Percentiles rank a stretch among this genome's conserved stretches.
Evolutionary conservation across 2,113 vertebrate genomes (phyloP).

Genomic region (Maylandia zebra): DNA sequence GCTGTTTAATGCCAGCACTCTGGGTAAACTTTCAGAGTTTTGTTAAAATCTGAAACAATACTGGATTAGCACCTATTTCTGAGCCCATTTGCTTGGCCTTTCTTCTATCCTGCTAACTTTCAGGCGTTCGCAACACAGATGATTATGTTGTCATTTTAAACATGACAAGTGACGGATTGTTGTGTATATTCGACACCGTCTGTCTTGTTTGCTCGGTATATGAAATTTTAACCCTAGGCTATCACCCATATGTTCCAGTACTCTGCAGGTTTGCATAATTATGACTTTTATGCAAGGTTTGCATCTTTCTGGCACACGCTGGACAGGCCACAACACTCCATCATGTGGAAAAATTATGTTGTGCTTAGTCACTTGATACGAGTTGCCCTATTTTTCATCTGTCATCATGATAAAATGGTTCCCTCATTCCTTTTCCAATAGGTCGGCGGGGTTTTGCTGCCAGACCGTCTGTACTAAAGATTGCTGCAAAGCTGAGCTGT

Average conservation of each 20-base stretch:
- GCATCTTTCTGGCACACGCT: neutral
- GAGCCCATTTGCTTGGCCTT: neutral
- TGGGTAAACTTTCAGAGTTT: neutral
- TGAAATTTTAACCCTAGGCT: neutral
- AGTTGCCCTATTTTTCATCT: conserved; percentile 16
- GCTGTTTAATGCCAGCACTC: neutral
- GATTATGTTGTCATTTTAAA: neutral
- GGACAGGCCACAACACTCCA: neutral
- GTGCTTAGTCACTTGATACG: conserved; percentile 17
- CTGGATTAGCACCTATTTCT: neutral
- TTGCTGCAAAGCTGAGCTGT: neutral
- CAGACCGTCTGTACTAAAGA: neutral
- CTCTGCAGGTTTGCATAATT: conserved; percentile 7
- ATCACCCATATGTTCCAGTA: neutral
- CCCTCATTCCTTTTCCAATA: neutral
- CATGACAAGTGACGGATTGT: neutral
- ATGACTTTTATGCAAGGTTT: neutral
- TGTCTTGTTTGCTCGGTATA: neutral
- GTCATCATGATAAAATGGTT: conserved; percentile 7
- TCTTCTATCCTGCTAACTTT: neutral
- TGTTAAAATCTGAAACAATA: neutral
- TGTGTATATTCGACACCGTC: neutral
- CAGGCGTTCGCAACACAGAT: neutral
- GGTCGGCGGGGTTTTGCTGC: neutral
- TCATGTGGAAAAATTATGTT: neutral